Evolutionary conservation across 92 coral and sea anemone genomes (phyloP).

Genomic region (Blastomussa wellsi): DNA sequence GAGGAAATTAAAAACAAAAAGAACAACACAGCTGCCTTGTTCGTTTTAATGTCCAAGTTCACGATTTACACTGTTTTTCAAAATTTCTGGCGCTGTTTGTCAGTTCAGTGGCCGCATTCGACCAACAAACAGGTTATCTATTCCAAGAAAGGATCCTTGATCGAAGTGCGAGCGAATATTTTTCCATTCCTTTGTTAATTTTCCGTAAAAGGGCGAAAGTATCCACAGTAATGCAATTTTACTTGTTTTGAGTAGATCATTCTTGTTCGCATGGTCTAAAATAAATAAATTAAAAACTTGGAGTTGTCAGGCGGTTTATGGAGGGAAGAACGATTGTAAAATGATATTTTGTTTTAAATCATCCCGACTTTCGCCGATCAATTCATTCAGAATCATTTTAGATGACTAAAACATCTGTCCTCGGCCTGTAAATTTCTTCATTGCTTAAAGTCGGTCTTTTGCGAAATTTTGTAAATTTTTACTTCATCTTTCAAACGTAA

Average conservation of each 20-base stretch:
- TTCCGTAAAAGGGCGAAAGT: conserved; percentile 22
- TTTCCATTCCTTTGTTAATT: neutral
- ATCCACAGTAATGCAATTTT: conserved; percentile 62
- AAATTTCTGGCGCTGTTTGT: conserved; percentile 44
- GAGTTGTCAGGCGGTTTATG: neutral
- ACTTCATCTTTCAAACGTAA: conserved; percentile 52
- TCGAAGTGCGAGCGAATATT: neutral
- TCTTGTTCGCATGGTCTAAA: conserved; percentile 35
- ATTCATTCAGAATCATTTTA: conserved; percentile 30
- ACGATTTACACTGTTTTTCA: conserved; percentile 25
- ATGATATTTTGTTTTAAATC: neutral
- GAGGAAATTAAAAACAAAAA: conserved; percentile 88
- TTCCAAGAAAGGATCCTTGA: neutral
- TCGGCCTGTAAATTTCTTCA: conserved; percentile 42
- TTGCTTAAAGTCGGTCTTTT: conserved; percentile 53
- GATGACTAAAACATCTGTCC: conserved; percentile 49
- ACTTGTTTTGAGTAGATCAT: conserved; percentile 37
- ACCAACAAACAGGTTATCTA: neutral
- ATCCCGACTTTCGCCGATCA: neutral
- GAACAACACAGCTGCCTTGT: conserved; percentile 79
- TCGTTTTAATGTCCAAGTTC: conserved; percentile 56
- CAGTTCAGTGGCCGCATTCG: too few species aligned
- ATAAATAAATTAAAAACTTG: conserved; percentile 34
- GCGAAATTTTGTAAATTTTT: conserved; percentile 63
- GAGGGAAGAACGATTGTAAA: conserved; percentile 1